Conservation (phyloP, 2,113 vertebrate species). For the Gnathonemus echidnorhynchus region DNA sequence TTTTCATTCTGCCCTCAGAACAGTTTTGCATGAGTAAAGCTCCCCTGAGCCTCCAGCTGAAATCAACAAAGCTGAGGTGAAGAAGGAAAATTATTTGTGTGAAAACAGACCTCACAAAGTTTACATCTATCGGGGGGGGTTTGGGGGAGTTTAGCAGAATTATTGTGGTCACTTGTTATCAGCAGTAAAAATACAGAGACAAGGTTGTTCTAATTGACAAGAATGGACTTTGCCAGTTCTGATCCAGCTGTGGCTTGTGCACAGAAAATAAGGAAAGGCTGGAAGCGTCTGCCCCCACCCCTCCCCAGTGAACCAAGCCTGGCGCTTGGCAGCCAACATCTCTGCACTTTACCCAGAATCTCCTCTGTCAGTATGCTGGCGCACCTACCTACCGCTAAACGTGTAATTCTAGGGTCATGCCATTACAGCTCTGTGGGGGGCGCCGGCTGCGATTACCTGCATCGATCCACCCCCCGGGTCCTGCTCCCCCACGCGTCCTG, state of each 20-base stretch:
- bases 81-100: neutral
- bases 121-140: neutral
- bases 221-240: neutral
- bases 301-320: neutral
- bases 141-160: neutral
- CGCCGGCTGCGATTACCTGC: neutral
- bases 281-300: neutral
- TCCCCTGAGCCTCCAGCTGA: neutral
- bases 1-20: neutral
- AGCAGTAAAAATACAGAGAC: neutral
- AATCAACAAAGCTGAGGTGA: neutral
- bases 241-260: neutral
- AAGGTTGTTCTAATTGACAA: neutral
- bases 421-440: neutral
- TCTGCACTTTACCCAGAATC: neutral
- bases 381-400: neutral
- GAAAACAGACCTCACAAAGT: neutral
- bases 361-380: neutral
- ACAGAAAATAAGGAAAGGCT: neutral
- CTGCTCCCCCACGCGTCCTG: neutral
- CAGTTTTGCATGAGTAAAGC: neutral
- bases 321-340: neutral
- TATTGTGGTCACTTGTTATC: neutral
- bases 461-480: neutral
- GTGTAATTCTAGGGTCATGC: neutral